Evolutionary conservation across 2,113 vertebrate genomes (phyloP).

Genomic region (Seriola quinqueradiata): DNA sequence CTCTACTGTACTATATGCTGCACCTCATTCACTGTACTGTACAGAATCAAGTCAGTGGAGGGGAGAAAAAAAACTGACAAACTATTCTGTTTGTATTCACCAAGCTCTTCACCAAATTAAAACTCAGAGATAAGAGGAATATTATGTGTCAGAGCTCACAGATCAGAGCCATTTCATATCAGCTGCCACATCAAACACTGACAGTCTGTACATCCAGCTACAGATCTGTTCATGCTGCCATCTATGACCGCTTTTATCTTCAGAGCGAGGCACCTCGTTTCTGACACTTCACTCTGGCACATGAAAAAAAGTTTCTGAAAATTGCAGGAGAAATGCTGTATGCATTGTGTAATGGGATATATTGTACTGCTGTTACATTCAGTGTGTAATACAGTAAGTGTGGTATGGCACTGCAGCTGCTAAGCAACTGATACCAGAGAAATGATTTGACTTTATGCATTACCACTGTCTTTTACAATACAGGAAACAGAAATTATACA

Average conservation of each 20-base stretch:
- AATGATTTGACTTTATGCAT: background rate
- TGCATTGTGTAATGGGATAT: constrained; percentile 13
- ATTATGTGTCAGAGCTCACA: constrained; percentile 23
- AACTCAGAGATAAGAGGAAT: constrained; percentile 41
- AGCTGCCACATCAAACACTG: constrained; percentile 55
- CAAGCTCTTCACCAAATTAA: constrained; percentile 26
- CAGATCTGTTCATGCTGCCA: constrained; percentile 50
- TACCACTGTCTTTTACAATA: background rate
- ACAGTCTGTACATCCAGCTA: constrained; percentile 42
- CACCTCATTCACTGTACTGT: background rate
- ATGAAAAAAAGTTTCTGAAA: constrained; percentile 21
- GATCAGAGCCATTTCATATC: constrained; percentile 51
- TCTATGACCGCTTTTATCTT: constrained; percentile 52
- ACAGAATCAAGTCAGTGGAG: background rate
- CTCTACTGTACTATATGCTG: background rate
- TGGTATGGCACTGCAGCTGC: background rate
- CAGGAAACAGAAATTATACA: background rate
- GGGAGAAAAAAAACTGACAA: background rate
- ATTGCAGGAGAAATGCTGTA: constrained; percentile 3
- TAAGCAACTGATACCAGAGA: background rate
- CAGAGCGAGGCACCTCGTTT: constrained; percentile 12
- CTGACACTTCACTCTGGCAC: constrained; percentile 31
- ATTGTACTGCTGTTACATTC: background rate
- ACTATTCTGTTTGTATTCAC: background rate
- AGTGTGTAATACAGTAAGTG: background rate